Base-by-base conservation (phyloP, 2,888 invertebrate genomes). In the Patella depressa region DNA sequence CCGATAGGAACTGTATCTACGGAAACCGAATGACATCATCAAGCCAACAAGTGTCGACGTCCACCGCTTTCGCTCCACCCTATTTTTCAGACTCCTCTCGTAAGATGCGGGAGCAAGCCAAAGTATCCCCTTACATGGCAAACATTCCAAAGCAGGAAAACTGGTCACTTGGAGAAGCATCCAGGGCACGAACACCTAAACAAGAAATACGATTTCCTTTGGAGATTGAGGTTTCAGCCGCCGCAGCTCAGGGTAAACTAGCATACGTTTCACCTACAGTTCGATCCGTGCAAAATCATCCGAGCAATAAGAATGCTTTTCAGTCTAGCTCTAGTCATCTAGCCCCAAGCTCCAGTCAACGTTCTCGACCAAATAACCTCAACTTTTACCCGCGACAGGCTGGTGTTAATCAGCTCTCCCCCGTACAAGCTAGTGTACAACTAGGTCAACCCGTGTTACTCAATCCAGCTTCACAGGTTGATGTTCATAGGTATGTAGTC, bases 221-320 rank as follows among this genome's bases (percentile, higher is more conserved):
- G 57, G 87, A 88, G 54, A 82, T 87, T 29, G 88, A 88, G 76
- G 85, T 88, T 57, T 86, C 84, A 45, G 81, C 86, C 74, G 83
- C 88, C 29, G 86, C 88, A 34, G 84, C 87, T 19, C 89, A 89
- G 72, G 88, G 88, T 34, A 89, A 89, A 76, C 81, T 89, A 72
- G 89, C 89, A 0, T 89, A 87, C 75, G 88, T 89, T 19, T 88
- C 89, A 0, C 89, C 89, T 3, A 89, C 88, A 9, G 89, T 89
- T 11, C 79, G 89, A 15, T 78, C 85, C 45, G 80, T 84, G 54
- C 85, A 87, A 70, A 78, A 79, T 53, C 45, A 45, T 45, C 82
- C 81, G 69, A 75, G 80, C 29, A 84, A 82, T 73, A 83, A 81
- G 19, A 82, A 82, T 34, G 79, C 82, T 15, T 81, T 80, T 74